Base-by-base conservation (phyloP, 2,888 invertebrate genomes). In the Drosophila anceps region DNA sequence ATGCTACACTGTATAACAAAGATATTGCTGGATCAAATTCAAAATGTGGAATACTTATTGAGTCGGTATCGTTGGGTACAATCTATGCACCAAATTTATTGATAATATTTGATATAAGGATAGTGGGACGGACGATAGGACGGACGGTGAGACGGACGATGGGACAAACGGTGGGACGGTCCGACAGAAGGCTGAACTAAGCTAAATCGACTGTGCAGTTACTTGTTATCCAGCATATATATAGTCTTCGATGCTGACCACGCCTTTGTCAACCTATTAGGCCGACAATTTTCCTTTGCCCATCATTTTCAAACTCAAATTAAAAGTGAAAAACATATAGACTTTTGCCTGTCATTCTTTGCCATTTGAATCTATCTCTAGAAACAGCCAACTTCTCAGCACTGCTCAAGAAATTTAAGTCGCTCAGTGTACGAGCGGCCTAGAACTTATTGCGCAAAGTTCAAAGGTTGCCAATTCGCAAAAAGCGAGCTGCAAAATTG, bases 381-480 rank as follows among this genome's bases (percentile, higher is more conserved):
- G 31, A 50, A 13, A 8, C 9, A 7, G 50, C 50, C 20, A 50
- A 31, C 13, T 33, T 7, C 31, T 1, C 50, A 31, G 20, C 33
- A 13, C 50, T 13, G 20, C 7, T 35, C 9, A 4, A 8, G 5
- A 5, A 6, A 46, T 53, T 51, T 50, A 27, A 18, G 31, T 27
- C 62, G 63, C 76, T 79, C 79, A 81, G 64, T 87, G 89, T 82
- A 86, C 59, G 69, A 50, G 46, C 29, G 53, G 27, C 33, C 27
- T 63, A 88, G 50, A 50, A 82, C 69, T 82, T 82, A 77, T 77
- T 82, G 85, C 70, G 69, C 54, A 78, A 81, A 85, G 86, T 88
- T 90, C 78, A 88, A 88, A 85, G 90, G 86, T 82, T 90, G 81
- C 70, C 82, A 79, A 54, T 53, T 33, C 77, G 73, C 63, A 75